phyloP scores from a whole-genome alignment of 2,113 vertebrate genomes.

The Carassius carassius region DNA sequence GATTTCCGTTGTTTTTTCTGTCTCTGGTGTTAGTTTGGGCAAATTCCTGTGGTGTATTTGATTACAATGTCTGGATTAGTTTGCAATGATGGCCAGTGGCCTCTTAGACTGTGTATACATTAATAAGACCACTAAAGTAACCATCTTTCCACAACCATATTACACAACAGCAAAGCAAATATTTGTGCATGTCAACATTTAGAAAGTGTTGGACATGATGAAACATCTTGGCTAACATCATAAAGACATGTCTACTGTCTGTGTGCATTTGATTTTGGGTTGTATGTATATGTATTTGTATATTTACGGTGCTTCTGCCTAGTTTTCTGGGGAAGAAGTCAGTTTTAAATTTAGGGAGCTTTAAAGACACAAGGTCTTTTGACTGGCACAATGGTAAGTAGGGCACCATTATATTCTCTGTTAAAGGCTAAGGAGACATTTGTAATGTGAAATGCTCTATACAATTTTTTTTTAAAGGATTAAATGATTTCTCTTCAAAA shows the following conservation, averaged over 20 bases:
- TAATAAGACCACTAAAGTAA: background rate
- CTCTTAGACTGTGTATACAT: background rate
- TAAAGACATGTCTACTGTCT: background rate
- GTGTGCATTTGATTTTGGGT: background rate
- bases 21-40: background rate
- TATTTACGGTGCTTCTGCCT: background rate
- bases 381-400: background rate
- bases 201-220: background rate
- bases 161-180: background rate
- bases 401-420: background rate
- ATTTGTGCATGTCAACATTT: background rate
- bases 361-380: background rate
- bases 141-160: background rate
- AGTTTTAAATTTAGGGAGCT: background rate
- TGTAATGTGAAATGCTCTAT: background rate
- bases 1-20: background rate
- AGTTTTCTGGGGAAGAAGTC: background rate
- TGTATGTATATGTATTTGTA: background rate
- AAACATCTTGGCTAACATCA: background rate
- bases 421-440: background rate
- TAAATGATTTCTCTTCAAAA: background rate
- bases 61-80: background rate
- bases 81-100: background rate
- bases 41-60: slow-evolving; percentile 4
- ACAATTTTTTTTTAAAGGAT: background rate